Evolutionary conservation across 2,113 vertebrate species (phyloP).

Genomic region (Leptobrachium leishanense): DNA sequence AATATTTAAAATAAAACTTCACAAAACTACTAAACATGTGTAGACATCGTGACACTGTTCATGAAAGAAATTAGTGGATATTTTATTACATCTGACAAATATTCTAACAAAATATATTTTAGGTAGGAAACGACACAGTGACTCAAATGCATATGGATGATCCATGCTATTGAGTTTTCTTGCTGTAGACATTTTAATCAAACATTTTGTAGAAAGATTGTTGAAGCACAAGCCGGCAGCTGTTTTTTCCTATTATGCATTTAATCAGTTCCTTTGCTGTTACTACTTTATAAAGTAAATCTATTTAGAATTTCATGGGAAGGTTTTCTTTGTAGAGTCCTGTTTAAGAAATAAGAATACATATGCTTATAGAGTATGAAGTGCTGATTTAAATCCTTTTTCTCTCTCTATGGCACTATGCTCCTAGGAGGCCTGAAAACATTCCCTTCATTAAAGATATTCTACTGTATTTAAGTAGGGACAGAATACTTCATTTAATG

Average conservation of each 20-base stretch:
- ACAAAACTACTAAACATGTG: no score
- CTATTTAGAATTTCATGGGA: not conserved
- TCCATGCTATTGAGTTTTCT: no score
- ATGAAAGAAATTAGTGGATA: no score
- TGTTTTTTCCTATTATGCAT: not conserved
- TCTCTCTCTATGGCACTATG: not conserved
- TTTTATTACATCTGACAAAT: no score
- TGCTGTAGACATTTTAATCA: no score
- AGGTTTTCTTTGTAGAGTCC: not conserved
- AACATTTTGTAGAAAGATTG: no score
- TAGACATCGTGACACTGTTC: no score
- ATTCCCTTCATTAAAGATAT: no score
- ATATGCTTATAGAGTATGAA: constrained; percentile 14
- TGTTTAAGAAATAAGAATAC: not conserved
- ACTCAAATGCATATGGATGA: no score
- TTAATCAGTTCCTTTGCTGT: not conserved
- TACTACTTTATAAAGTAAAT: not conserved
- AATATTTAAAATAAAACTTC: no score
- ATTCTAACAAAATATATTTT: no score
- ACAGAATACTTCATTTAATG: constrained; percentile 4
- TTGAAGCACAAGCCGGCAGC: not conserved
- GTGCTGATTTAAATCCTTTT: not conserved
- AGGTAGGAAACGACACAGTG: no score
- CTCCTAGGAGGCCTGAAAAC: not conserved
- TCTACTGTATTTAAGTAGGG: not conserved